Percentiles rank a stretch among this genome's conserved stretches.
Evolutionary conservation across 2,113 vertebrate genomes (phyloP).

Genomic region (Edolisoma coerulescens): DNA sequence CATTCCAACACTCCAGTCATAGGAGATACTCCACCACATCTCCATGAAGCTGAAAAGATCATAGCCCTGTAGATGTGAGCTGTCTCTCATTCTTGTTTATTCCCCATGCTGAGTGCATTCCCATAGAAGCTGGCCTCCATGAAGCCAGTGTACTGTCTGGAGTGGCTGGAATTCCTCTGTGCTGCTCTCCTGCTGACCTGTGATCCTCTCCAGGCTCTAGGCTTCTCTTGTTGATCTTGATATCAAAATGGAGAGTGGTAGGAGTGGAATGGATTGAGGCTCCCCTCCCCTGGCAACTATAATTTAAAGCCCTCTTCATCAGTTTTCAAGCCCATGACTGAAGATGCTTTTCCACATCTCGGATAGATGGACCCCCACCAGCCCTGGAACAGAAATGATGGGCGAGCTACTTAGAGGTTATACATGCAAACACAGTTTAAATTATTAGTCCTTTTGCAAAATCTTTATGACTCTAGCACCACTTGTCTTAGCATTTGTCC

Average conservation of each 20-base stretch:
- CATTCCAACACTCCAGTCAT: neutral
- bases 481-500: neutral
- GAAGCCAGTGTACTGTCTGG: neutral
- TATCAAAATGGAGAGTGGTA: neutral
- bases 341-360: neutral
- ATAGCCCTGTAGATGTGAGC: accelerated
- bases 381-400: neutral
- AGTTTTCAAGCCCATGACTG: neutral
- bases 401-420: neutral
- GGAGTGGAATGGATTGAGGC: neutral
- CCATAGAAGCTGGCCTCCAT: accelerated
- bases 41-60: neutral
- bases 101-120: neutral
- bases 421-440: neutral
- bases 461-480: neutral
- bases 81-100: neutral
- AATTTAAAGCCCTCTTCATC: neutral
- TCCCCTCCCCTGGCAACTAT: neutral
- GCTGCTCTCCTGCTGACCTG: neutral
- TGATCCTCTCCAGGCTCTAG: neutral
- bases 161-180: neutral
- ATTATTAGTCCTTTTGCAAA: neutral
- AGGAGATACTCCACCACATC: neutral
- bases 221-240: neutral
- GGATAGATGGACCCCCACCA: neutral